Base-by-base conservation (phyloP, 2,888 invertebrate species). In the Dynastes grantii region DNA sequence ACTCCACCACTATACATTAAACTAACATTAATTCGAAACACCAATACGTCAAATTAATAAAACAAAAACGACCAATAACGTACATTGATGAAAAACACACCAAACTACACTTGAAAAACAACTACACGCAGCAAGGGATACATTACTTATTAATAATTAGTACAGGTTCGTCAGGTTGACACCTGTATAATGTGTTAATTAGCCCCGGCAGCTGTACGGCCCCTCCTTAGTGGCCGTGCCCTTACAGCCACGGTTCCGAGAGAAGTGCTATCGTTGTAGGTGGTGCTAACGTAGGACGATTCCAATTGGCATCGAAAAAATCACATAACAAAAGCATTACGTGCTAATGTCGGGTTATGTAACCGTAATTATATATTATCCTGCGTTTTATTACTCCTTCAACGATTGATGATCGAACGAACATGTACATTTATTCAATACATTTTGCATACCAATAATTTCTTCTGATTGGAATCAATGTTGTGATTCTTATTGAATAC, bases 151-250 rank as follows among this genome's bases (percentile, higher is more conserved):
- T 80, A 80, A 80, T 81, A 80, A 81, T 79, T 81, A 79, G 78
- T 77, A 76, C 37, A n/a, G 83, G 84, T 85, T 83, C 83, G 81
- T 83, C 83, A 84, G 83, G 83, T 83, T 85, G 85, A 85, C 85
- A 85, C 84, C 84, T 84, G 84, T 84, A 81, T 84, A 84, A 85
- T 82, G 83, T 84, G 85, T 85, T 85, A 85, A 85, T 85, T 85
- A 85, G 83, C 82, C 55, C 55, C 81, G 80, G 80, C 81, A 80
- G 81, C 78, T 80, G 79, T 80, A 58, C 78, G 76, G 79, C 81
- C 76, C 81, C 73, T 81, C 82, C 78, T 82, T 80, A 73, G 76
- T 77, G 76, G 79, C 77, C 77, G 70, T 49, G 64, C 77, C 77
- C 71, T 63, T 77, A 73, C 29, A 58, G 16, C 40, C 22, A 16